These are phyloP conservation scores for Cabera pusaria DNA, from an alignment of 2,888 invertebrate species.

Conservation along the genomic window DNA sequence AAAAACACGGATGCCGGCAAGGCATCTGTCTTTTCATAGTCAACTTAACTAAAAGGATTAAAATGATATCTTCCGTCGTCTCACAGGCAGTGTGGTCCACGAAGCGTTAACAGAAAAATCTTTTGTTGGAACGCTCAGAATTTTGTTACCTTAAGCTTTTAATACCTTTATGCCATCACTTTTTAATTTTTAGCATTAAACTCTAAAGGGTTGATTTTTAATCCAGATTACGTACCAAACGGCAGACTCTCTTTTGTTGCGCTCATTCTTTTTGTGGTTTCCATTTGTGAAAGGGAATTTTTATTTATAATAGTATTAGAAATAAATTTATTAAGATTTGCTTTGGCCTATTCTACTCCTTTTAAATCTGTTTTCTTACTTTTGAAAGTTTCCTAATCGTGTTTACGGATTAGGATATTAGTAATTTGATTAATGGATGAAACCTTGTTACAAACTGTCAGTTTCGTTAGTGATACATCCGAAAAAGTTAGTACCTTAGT, in stretches of 20 bases:
- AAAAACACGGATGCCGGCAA: slow-evolving; percentile 66
- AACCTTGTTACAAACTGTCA: background rate
- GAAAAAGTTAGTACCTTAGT: too few relatives aligned
- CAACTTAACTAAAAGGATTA: slow-evolving; percentile 84
- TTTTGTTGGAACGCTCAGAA: slow-evolving; percentile 66
- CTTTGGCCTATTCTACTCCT: slow-evolving; percentile 16
- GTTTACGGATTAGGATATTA: slow-evolving; percentile 17
- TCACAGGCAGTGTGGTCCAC: slow-evolving; percentile 79
- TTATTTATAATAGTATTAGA: slow-evolving; percentile 40
- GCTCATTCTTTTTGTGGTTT: slow-evolving; percentile 60
- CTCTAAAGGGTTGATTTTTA: slow-evolving; percentile 70
- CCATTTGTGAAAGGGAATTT: slow-evolving; percentile 45
- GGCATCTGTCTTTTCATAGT: slow-evolving; percentile 80
- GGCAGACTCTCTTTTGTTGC: slow-evolving; percentile 57
- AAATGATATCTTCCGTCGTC: slow-evolving; percentile 81
- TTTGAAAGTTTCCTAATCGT: slow-evolving; percentile 15
- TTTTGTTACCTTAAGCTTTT: slow-evolving; percentile 79
- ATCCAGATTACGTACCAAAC: slow-evolving; percentile 69
- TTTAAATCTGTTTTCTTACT: slow-evolving; percentile 11
- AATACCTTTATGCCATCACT: slow-evolving; percentile 80
- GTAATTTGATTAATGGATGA: slow-evolving; percentile 12
- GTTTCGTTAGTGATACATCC: too few relatives aligned
- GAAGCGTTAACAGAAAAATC: slow-evolving; percentile 74
- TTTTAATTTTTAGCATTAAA: slow-evolving; percentile 78
- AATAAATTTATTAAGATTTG: slow-evolving; percentile 33